A percentile compares a stretch with the other conserved stretches of the same genome.
Conservation (phyloP, 1,140 invertebrate species). For the Cherax quadricarinatus region DNA sequence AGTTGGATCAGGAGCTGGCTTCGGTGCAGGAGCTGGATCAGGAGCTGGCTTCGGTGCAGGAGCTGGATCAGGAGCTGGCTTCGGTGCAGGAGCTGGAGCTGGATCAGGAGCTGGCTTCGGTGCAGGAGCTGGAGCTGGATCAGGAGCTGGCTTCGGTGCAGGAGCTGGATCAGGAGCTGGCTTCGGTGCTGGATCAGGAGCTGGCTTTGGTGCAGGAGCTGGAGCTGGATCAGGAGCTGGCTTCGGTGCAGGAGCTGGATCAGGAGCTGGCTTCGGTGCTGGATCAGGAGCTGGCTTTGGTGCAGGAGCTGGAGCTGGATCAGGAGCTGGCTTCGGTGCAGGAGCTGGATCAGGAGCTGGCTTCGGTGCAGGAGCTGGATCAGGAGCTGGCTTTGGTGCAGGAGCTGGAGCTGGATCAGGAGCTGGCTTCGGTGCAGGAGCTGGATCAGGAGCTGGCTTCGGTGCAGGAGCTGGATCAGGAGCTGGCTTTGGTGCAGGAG, state of each 20-base stretch:
- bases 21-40: neutral
- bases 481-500: too few relatives aligned
- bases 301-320: too few relatives aligned
- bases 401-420: neutral
- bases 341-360: neutral
- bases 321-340: too few relatives aligned
- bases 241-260: neutral
- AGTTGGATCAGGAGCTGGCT: neutral
- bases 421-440: slow-evolving; percentile 4
- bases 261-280: neutral
- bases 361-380: neutral
- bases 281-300: neutral
- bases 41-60: neutral
- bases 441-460: too few relatives aligned
- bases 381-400: neutral
- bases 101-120: neutral
- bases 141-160: too few relatives aligned
- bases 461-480: too few relatives aligned
- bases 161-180: neutral
- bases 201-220: neutral
- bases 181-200: neutral
- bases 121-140: too few relatives aligned
- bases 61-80: too few relatives aligned
- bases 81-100: neutral
- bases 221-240: too few relatives aligned